phyloP scores from a whole-genome alignment of 2,888 invertebrate genomes.

The Pimpla rufipes region DNA sequence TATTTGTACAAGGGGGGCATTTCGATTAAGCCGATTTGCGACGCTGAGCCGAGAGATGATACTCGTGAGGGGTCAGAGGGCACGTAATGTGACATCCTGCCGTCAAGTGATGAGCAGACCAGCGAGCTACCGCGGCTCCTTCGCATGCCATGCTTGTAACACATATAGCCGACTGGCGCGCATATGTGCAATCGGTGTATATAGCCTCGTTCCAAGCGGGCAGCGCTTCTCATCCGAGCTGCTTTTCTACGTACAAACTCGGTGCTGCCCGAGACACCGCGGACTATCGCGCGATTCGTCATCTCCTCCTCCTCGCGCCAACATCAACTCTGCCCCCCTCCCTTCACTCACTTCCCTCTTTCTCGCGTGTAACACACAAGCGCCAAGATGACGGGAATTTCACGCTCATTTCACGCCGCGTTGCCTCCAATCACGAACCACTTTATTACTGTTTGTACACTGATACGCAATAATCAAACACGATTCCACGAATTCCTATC shows the following conservation, averaged over 20 bases:
- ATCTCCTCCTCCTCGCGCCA: conserved; percentile 20
- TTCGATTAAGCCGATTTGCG: conserved; percentile 80
- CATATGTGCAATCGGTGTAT: conserved; percentile 11
- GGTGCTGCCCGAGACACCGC: background rate
- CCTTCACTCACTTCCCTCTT: background rate
- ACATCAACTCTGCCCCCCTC: background rate
- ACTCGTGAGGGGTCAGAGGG: conserved; percentile 79
- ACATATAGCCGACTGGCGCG: background rate
- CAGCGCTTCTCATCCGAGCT: conserved; percentile 58
- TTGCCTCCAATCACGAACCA: conserved; percentile 62
- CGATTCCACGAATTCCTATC: conserved; percentile 35
- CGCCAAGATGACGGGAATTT: conserved; percentile 63
- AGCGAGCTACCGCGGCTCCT: conserved; percentile 73
- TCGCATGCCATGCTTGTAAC: conserved; percentile 29
- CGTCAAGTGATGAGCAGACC: conserved; percentile 77
- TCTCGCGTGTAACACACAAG: conserved; percentile 43
- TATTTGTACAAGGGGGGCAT: conserved; percentile 70
- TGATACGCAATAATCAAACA: conserved; percentile 57
- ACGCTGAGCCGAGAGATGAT: conserved; percentile 73
- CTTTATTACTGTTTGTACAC: conserved; percentile 54
- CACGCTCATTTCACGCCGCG: conserved; percentile 65
- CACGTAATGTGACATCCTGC: conserved; percentile 83
- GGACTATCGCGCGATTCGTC: conserved; percentile 21
- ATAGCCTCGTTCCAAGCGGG: conserved; percentile 29
- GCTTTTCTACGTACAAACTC: conserved; percentile 4